Base-by-base conservation (phyloP, 2,797 vertebrate species). In the Sebastes diaconus region DNA sequence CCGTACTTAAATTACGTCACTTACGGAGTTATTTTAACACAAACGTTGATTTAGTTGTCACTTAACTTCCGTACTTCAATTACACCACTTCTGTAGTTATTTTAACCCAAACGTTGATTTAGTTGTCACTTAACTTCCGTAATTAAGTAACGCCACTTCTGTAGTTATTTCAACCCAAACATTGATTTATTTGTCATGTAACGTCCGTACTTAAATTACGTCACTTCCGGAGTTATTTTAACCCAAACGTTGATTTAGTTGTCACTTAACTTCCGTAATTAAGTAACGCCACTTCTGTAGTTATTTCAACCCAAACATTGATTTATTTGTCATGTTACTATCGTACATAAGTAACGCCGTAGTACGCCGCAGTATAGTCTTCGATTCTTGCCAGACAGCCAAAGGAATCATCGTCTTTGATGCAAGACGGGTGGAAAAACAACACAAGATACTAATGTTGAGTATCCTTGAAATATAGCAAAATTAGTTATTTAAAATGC, bases 371-470 rank as follows among this genome's bases (percentile, higher is more conserved):
- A 0, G 16, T 46, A 18, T 18, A 46, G 59, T 68, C 32, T 81
- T 75, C 75, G 73, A 77, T 67, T 79, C 61, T 54, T 60, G 75
- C 59, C 79, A 80, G 42, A 46, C 42, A 46, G 42, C 16, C 42
- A 46, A 46, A 58, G 58, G 78, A 85, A 46, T 79, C 59, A 24
- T 61, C 74, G 27, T 82, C 58, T 73, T 70, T 0, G 20, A 52
- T 9, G 20, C 18, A n/a, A 52, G 18, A 9, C 2, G 50, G 50
- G 0, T 52, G 8, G 50, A 46, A 46, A 46, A 7, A 46, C 42
- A 16, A 18, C 16, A n/a, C 46, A 52, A 10, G 20, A n/a, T 52
- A 52, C 8, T 52, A 52, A 20, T 52, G 50, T n/a, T 9, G 50
- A n/a, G 2, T n/a, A 4, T 52, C 50, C 50, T 52, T 52, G 18